phyloP scores from a whole-genome alignment of 1,140 invertebrate species.

The Drosophila subpulchrella region DNA sequence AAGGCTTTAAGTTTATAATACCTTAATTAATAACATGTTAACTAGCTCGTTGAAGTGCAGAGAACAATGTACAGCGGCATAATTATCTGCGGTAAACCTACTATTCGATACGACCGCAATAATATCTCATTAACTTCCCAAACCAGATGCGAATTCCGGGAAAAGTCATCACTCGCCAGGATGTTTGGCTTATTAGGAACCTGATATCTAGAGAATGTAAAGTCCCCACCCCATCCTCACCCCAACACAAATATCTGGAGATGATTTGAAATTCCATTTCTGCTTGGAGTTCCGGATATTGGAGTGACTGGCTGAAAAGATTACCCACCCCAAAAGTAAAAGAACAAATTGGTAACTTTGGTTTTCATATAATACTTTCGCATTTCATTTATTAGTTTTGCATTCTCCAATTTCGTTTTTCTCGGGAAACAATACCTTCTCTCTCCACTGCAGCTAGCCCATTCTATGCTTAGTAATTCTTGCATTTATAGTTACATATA shows the following conservation, averaged over 20 bases:
- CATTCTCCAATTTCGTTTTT: conserved; percentile 44
- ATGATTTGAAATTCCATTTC: conserved; percentile 61
- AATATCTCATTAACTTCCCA: not conserved
- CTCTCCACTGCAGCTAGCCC: conserved; percentile 18
- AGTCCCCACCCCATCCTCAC: conserved; percentile 12
- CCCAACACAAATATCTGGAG: not conserved
- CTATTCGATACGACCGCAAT: not conserved
- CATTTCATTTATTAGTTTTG: conserved; percentile 59
- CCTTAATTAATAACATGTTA: no score
- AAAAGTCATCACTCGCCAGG: conserved; percentile 1
- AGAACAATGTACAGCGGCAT: no score
- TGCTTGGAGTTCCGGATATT: conserved; percentile 35
- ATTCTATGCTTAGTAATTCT: conserved; percentile 41
- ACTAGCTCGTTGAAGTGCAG: no score
- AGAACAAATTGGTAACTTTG: not conserved
- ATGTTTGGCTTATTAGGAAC: not conserved
- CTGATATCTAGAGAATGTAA: not conserved
- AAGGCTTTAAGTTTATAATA: no score
- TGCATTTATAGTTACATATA: conserved; percentile 41
- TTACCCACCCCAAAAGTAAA: not conserved
- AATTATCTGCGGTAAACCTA: not conserved
- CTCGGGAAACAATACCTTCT: conserved; percentile 17
- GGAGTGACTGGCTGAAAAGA: conserved; percentile 5
- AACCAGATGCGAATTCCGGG: not conserved
- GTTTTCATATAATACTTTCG: conserved; percentile 52